Percentiles rank a stretch among this genome's conserved stretches.
Evolutionary conservation across 2,113 vertebrate species (phyloP).

Genomic region (Gyps fulvus): DNA sequence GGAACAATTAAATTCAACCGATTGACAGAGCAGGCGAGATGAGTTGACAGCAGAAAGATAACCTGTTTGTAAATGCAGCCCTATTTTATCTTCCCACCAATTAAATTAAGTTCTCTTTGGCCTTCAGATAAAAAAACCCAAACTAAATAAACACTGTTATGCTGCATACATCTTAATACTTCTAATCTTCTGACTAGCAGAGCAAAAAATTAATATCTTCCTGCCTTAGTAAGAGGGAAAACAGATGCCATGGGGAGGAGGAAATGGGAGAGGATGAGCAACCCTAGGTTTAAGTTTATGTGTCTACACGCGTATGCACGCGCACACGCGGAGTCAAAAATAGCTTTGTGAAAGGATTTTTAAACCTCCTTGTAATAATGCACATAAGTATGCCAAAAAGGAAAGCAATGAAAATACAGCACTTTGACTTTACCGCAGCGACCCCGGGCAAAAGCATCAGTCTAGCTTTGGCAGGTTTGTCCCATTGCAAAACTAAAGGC

Average conservation of each 20-base stretch:
- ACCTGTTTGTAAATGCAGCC: conserved; percentile 65
- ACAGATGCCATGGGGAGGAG: conserved; percentile 54
- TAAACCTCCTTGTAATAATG: background rate
- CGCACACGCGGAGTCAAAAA: background rate
- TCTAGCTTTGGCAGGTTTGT: background rate
- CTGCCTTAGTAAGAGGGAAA: conserved; percentile 56
- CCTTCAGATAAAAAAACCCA: conserved; percentile 56
- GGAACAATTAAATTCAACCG: conserved; percentile 69
- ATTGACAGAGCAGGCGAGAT: conserved; percentile 47
- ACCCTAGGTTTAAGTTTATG: background rate
- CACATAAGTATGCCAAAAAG: background rate
- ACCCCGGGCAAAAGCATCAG: background rate
- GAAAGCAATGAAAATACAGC: background rate
- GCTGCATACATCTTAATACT: conserved; percentile 76
- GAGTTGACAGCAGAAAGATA: conserved; percentile 62
- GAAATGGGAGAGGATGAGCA: conserved; percentile 25
- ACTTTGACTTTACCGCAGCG: background rate
- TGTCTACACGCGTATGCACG: background rate
- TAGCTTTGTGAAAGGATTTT: background rate
- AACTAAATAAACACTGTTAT: conserved; percentile 69
- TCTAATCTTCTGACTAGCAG: conserved; percentile 80
- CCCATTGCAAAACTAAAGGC: background rate
- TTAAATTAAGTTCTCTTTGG: conserved; percentile 72
- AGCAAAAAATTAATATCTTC: conserved; percentile 82
- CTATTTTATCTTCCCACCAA: conserved; percentile 68